phyloP scores from a whole-genome alignment of 2,113 vertebrate species.

The Myocastor coypus region DNA sequence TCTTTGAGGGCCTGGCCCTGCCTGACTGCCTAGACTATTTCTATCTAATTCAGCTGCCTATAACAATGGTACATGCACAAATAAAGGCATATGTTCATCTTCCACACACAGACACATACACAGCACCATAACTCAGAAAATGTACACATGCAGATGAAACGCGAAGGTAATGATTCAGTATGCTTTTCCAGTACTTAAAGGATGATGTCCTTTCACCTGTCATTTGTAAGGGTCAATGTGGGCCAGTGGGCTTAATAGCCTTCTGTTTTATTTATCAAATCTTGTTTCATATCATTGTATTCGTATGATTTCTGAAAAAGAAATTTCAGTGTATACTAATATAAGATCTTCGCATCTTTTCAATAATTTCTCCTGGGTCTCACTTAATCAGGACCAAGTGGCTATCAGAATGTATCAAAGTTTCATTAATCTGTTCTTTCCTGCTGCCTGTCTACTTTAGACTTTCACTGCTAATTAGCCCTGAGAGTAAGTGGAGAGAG shows the following conservation, averaged over 20 bases:
- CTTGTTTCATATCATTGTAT: not conserved
- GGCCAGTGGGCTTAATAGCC: not conserved
- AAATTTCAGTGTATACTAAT: constrained; percentile 17
- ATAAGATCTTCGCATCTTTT: not conserved
- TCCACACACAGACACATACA: not conserved
- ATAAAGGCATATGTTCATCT: not conserved
- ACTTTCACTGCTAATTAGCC: constrained; percentile 49
- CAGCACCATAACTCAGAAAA: not conserved
- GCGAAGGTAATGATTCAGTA: not conserved
- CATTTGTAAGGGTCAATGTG: constrained; percentile 9
- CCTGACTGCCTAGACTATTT: too few species aligned
- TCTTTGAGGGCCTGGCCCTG: too few species aligned
- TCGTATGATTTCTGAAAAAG: constrained; percentile 7
- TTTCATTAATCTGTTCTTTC: constrained; percentile 49
- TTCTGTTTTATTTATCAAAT: not conserved
- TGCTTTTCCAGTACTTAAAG: not conserved
- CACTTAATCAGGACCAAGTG: not conserved
- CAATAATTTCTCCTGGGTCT: not conserved
- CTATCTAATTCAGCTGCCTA: too few species aligned
- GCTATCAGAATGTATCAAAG: not conserved
- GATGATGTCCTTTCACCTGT: not conserved
- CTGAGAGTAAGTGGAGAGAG: not conserved
- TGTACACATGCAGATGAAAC: not conserved
- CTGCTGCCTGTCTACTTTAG: constrained; percentile 7
- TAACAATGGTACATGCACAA: not conserved